Conservation (phyloP, 2,797 vertebrate species). For the Gymnoscopelus microlampas region DNA sequence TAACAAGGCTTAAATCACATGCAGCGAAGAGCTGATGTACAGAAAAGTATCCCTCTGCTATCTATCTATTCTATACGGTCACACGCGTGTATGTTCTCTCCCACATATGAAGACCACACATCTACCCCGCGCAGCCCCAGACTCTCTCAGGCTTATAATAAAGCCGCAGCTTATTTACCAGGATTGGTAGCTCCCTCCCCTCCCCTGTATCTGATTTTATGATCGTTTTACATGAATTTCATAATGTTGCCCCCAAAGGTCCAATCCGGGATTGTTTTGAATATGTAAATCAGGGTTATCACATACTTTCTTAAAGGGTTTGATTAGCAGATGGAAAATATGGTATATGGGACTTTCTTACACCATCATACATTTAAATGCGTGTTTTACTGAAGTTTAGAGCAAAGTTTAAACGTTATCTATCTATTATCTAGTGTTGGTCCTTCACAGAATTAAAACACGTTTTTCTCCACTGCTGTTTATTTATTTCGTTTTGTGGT, state of each 20-base stretch:
- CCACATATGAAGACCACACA: conserved; percentile 3
- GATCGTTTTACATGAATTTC: background rate
- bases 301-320: too few species aligned
- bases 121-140: background rate
- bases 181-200: background rate
- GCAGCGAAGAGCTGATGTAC: background rate
- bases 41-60: background rate
- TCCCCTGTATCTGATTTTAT: background rate
- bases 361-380: too few species aligned
- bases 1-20: background rate
- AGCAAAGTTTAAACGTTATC: too few species aligned
- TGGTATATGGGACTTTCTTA: too few species aligned
- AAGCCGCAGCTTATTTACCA: background rate
- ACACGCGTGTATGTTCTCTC: background rate
- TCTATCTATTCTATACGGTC: background rate
- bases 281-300: too few species aligned
- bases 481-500: too few species aligned
- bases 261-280: too few species aligned
- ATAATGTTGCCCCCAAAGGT: too few species aligned
- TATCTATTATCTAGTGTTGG: too few species aligned
- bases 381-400: too few species aligned
- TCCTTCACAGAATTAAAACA: background rate
- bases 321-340: too few species aligned
- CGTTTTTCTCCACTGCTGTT: background rate
- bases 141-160: background rate